Conservation (phyloP, 1,140 invertebrate species). For the Maconellicoccus hirsutus region DNA sequence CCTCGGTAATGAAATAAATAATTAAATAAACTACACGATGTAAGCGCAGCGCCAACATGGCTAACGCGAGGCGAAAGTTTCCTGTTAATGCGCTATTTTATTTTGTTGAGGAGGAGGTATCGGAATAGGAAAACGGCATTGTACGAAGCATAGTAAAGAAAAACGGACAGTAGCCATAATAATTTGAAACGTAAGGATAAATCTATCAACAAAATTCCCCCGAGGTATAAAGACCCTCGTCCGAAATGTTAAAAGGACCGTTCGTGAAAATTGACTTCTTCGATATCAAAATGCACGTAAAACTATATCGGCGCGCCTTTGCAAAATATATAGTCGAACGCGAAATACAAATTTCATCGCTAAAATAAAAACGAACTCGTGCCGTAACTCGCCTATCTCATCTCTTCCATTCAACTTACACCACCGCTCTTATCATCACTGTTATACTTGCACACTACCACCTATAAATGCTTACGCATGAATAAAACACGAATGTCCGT, state of each 20-base stretch:
- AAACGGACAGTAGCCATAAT: background rate
- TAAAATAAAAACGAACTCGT: background rate
- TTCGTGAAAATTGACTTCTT: conserved; percentile 9
- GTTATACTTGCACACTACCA: too few species aligned
- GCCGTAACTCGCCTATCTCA: too few species aligned
- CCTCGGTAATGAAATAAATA: too few species aligned
- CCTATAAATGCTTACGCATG: background rate
- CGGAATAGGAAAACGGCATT: too few species aligned
- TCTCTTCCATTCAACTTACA: background rate
- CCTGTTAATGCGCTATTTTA: too few species aligned
- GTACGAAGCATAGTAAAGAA: background rate
- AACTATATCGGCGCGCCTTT: background rate
- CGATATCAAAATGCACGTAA: background rate
- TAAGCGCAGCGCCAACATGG: too few species aligned
- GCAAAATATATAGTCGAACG: background rate
- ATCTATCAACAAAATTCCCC: conserved; percentile 1
- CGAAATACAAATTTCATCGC: background rate
- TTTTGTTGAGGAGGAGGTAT: too few species aligned
- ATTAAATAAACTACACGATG: too few species aligned
- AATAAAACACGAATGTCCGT: conserved; percentile 13
- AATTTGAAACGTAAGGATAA: conserved; percentile 14
- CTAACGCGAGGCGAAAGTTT: too few species aligned
- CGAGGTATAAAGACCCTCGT: background rate
- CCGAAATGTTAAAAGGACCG: conserved; percentile 7
- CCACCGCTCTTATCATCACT: background rate